A percentile compares a stretch with the other conserved stretches of the same genome.
Evolutionary conservation across 2,797 vertebrate genomes (phyloP).

Genomic region (Catamblyrhynchus diadema): DNA sequence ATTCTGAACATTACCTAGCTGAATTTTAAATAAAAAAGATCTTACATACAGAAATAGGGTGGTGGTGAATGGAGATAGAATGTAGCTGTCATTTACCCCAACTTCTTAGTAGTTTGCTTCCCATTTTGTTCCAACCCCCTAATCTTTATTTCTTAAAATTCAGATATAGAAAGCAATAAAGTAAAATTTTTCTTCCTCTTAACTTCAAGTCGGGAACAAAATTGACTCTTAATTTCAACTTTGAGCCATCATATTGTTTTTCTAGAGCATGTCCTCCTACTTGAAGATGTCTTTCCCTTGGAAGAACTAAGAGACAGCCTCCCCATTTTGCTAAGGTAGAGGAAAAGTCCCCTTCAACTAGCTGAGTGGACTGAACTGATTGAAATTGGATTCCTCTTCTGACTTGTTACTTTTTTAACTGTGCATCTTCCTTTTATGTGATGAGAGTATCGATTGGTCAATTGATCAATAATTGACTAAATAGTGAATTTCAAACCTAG

Average conservation of each 20-base stretch:
- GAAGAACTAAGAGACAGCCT: neutral
- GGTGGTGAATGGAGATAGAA: neutral
- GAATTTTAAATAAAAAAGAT: neutral
- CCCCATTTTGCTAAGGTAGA: neutral
- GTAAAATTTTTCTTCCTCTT: neutral
- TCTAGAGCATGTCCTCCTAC: neutral
- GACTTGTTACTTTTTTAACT: neutral
- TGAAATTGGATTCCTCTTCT: neutral
- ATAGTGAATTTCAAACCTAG: neutral
- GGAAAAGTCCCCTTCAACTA: neutral
- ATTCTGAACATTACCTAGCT: neutral
- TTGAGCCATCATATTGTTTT: neutral
- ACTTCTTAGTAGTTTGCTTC: neutral
- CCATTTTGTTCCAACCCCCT: neutral
- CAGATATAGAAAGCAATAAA: neutral
- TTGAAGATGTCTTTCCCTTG: neutral
- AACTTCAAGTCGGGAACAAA: neutral
- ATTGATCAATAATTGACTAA: neutral
- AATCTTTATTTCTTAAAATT: neutral
- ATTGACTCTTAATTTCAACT: neutral
- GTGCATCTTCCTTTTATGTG: neutral
- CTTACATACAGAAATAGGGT: neutral
- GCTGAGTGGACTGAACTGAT: neutral
- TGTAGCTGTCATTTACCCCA: neutral
- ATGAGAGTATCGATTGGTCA: neutral